phyloP scores from a whole-genome alignment of 1,140 invertebrate species.

The Cephus cinctus region DNA sequence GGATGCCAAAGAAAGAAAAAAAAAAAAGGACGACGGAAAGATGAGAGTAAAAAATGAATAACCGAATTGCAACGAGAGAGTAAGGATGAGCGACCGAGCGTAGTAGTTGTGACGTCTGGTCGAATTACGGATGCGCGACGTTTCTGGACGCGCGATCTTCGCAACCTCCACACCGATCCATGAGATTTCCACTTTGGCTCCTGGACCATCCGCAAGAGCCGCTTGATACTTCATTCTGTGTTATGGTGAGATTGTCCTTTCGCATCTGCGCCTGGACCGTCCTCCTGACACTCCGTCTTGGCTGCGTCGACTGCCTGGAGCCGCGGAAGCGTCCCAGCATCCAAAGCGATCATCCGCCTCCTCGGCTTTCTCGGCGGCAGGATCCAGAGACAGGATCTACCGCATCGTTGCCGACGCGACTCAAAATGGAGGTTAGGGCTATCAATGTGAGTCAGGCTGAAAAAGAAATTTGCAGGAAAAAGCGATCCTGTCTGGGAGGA shows the following conservation, averaged over 20 bases:
- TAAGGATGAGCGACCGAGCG: too few species aligned
- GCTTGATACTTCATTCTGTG: slow-evolving; percentile 5
- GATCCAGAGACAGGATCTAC: slow-evolving; percentile 1
- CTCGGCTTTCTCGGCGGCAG: not conserved
- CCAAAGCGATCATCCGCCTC: slow-evolving; percentile 3
- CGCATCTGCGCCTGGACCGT: slow-evolving; percentile 7
- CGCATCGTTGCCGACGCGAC: not conserved
- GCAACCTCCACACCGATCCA: slow-evolving; percentile 1
- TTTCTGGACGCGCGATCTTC: slow-evolving; percentile 1
- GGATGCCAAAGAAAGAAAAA: too few species aligned
- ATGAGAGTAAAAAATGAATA: too few species aligned
- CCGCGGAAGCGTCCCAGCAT: not conserved
- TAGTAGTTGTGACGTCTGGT: not conserved
- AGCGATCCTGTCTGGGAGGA: too few species aligned
- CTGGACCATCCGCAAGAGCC: slow-evolving; percentile 4
- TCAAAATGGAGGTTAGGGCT: not conserved
- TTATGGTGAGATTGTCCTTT: slow-evolving; percentile 8
- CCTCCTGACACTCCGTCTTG: not conserved
- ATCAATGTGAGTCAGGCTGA: not conserved
- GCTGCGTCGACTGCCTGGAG: slow-evolving; percentile 1
- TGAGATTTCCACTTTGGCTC: slow-evolving; percentile 6
- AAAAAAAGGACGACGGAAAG: too few species aligned
- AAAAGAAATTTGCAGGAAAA: not conserved
- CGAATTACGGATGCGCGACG: not conserved
- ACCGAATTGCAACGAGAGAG: too few species aligned